Evolutionary conservation across 1,140 invertebrate species (phyloP), one percentile per base, ranked within the genome.

Genomic region (Drosophila melanica): DNA sequence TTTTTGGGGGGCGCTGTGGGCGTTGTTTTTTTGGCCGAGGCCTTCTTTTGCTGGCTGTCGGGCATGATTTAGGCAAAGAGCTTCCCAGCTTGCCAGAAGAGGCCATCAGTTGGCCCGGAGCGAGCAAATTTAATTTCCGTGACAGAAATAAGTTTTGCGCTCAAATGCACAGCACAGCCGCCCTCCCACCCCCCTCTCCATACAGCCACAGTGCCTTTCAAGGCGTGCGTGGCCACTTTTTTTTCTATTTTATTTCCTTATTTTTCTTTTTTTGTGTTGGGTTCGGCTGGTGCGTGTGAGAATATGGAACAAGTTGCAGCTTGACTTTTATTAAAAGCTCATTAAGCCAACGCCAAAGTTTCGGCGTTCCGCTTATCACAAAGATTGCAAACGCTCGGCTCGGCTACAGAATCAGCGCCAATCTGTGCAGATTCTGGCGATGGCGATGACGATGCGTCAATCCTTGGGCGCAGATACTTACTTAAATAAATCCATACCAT

Each of bases 131-230:
- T 89, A 89, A 89, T 89, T 89, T 89, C 84, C 84, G 84, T 89
- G 84, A 89, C 84, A 89, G 84, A 89, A 89, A 89, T 89, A 89
- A 89, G 84, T 89, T 89, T 89, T 89, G 81, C 84, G 84, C 84
- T 89, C 77, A 89, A 89, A 89, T 90, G 84, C 85, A 89, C 84
- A 86, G 57, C 63, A 65, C 27, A 27, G 27, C 11, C 11, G 35
- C 16, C 30, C 42, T 10, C 14, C 20, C 20, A 2, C 51, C 51
- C 18, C 30, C 4, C 39, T 48, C 57, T 48, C 48, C 47, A 12
- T 11, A 20, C 44, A 2, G 16, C 5, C 12, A 3, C 12, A 3
- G 8, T 60, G 37, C 39, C 58, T 77, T 53, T 59, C 16, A 58
- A 42, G 57, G 57, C 74, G 68, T 72, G 74, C 79, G 73, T 77